These are phyloP conservation scores for Oreochromis grahami DNA, from an alignment of 2,797 vertebrate genomes.

Conservation along the genomic window DNA sequence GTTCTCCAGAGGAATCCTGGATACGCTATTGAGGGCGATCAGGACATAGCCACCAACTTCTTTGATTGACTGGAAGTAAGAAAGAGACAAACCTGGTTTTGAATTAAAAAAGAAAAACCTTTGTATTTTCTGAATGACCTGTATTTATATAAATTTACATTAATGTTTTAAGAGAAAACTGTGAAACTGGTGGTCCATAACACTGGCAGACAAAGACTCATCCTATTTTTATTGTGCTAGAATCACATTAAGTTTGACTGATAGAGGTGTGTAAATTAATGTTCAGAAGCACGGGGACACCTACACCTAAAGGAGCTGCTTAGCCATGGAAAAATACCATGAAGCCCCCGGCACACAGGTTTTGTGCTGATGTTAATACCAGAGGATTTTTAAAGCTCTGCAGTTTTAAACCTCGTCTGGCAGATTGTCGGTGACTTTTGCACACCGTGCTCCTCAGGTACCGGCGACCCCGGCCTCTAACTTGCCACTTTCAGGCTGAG, in stretches of 20 bases:
- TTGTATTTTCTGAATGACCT: background rate
- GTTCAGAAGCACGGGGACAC: accelerated
- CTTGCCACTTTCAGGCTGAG: background rate
- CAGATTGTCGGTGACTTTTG: background rate
- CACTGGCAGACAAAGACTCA: background rate
- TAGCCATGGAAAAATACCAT: background rate
- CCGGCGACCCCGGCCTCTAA: background rate
- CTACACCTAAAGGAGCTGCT: background rate
- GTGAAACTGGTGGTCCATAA: accelerated
- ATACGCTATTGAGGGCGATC: constrained; percentile 85
- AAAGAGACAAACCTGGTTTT: too few relatives aligned
- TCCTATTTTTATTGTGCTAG: background rate
- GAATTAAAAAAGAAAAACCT: too few relatives aligned
- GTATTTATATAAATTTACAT: background rate
- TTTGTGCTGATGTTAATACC: background rate
- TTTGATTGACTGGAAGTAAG: constrained; percentile 88
- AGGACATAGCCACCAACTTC: constrained; percentile 95
- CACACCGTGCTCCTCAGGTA: background rate
- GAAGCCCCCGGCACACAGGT: background rate
- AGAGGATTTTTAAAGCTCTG: background rate
- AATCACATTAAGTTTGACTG: background rate
- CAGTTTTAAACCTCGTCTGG: too few relatives aligned
- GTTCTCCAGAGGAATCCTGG: constrained; percentile 86
- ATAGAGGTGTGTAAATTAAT: background rate
- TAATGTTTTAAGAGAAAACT: background rate